Evolutionary conservation across 2,113 vertebrate genomes (phyloP).

Genomic region (Bufo bufo): DNA sequence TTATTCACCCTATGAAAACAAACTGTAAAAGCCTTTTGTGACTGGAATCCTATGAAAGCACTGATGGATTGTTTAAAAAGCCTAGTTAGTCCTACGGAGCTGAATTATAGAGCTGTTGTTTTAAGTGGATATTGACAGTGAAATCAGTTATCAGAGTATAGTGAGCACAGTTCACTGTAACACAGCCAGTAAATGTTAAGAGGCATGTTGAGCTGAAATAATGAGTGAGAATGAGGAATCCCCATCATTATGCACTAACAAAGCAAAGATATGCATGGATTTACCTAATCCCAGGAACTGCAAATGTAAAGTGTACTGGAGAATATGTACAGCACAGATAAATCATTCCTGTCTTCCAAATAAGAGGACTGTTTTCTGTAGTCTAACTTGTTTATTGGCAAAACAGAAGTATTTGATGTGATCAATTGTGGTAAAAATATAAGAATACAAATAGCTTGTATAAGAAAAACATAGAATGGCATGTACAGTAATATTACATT

Average conservation of each 20-base stretch:
- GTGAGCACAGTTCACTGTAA: conserved; percentile 43
- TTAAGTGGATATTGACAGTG: conserved; percentile 55
- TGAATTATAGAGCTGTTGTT: conserved; percentile 51
- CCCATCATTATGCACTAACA: not conserved
- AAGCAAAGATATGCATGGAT: not conserved
- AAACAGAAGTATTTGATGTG: no score
- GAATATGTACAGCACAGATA: not conserved
- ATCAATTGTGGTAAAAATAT: no score
- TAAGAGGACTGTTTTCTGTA: no score
- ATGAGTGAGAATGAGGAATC: not conserved
- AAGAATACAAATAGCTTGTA: no score
- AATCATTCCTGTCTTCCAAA: no score
- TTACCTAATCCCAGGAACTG: not conserved
- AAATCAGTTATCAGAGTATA: conserved; percentile 50
- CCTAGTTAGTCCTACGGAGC: conserved; percentile 35
- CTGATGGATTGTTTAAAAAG: conserved; percentile 52
- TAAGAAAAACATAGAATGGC: no score
- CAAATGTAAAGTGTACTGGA: not conserved
- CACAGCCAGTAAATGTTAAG: conserved; percentile 36
- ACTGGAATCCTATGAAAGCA: conserved; percentile 42
- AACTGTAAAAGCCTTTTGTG: conserved; percentile 23
- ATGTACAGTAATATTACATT: no score
- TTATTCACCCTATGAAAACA: conserved; percentile 27
- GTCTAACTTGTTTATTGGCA: no score
- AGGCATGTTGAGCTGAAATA: conserved; percentile 38